phyloP scores from a whole-genome alignment of 1,140 invertebrate species.

The Paraescarpia echinospica region DNA sequence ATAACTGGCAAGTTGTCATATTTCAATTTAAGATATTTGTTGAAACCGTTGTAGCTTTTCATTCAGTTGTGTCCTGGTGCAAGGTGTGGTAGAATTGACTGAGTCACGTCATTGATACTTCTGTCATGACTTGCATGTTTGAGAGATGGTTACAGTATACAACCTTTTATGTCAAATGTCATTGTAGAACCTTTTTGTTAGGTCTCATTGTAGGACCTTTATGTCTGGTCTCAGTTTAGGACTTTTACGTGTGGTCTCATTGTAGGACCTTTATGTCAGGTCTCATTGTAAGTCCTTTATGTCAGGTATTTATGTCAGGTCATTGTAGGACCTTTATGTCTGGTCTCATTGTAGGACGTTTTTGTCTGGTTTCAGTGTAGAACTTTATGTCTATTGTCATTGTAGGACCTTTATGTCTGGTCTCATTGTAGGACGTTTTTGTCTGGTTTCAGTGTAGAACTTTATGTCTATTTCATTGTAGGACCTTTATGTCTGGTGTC shows the following conservation, averaged over 20 bases:
- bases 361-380: constrained; percentile 87
- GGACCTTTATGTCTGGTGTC: constrained; percentile 93
- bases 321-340: constrained; percentile 83
- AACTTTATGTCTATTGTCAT: background rate
- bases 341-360: constrained; percentile 68
- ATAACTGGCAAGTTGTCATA: too few species aligned
- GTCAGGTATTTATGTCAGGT: too few species aligned
- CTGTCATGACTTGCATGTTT: too few species aligned
- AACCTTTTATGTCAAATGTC: background rate
- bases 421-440: constrained; percentile 66
- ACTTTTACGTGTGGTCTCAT: background rate
- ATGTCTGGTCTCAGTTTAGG: constrained; percentile 83
- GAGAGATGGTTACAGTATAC: too few species aligned
- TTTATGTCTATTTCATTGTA: constrained; percentile 30
- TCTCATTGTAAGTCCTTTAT: constrained; percentile 59
- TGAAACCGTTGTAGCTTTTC: too few species aligned
- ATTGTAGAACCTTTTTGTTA: background rate
- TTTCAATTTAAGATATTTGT: too few species aligned
- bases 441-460: constrained; percentile 77
- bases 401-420: constrained; percentile 93
- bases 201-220: constrained; percentile 71
- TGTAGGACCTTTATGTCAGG: constrained; percentile 93
- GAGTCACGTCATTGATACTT: too few species aligned
- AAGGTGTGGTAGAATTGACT: too few species aligned
- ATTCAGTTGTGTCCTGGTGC: too few species aligned